Conservation (phyloP, 2,113 vertebrate genomes). For the Geococcyx californianus region DNA sequence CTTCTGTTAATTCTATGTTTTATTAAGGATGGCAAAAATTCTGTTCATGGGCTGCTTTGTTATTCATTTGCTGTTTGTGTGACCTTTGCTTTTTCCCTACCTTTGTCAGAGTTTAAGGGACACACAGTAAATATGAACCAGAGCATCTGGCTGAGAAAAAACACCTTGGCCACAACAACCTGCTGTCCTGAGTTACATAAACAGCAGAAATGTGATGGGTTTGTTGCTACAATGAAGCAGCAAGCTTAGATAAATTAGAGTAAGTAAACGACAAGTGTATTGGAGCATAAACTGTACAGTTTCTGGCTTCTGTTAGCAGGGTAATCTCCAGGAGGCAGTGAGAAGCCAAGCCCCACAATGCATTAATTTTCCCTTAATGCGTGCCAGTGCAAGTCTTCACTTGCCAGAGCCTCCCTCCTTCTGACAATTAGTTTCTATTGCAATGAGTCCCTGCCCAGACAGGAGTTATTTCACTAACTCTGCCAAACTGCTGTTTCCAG, state of each 20-base stretch:
- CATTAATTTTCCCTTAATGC: neutral
- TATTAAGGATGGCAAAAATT: neutral
- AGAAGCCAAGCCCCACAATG: neutral
- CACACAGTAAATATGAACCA: neutral
- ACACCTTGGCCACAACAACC: neutral
- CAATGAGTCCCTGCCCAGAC: neutral
- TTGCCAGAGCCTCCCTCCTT: neutral
- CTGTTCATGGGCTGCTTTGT: neutral
- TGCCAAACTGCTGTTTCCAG: neutral
- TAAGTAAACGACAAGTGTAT: neutral
- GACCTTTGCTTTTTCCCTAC: neutral
- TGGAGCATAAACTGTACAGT: neutral
- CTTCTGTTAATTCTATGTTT: neutral
- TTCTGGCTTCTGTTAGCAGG: neutral
- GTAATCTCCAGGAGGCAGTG: neutral
- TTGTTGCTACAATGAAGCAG: neutral
- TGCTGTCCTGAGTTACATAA: neutral
- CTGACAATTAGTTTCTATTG: neutral
- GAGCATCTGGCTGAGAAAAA: neutral
- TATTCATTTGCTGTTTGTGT: neutral
- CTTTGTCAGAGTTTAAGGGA: neutral
- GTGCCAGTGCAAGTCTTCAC: neutral
- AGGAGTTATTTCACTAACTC: neutral
- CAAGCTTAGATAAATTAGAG: neutral
- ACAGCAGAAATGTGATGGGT: neutral